Base-by-base conservation (phyloP, 2,797 vertebrate species). In the Distichodus sexfasciatus region DNA sequence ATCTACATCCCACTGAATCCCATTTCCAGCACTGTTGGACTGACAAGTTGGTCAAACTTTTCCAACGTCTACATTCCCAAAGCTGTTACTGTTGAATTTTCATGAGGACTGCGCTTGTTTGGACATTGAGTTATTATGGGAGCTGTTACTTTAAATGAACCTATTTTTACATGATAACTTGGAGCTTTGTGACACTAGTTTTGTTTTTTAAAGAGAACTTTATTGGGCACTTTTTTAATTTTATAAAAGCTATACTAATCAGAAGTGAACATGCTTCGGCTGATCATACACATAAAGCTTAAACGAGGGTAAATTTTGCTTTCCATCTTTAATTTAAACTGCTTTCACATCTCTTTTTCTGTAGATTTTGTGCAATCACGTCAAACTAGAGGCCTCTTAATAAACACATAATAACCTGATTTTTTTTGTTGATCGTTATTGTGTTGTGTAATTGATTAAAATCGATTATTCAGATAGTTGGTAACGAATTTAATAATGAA, bases 171-270 rank as follows among this genome's bases (percentile, higher is more conserved):
- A 9, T 58, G 38, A 26, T 58, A 28, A 23, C 28, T n/a, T 35
- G 67, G 28, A 53, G 36, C 12, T 35, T 69, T 53, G 24, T 53
- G 67, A 70, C 66, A 61, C 66, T 59, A 58, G 53, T 55, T 51
- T 9, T 33, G 33, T 14, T 23, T 9, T n/a, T 40, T 38, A 9
- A 10, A 68, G 35, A 69, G 26, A 61, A 43, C 17, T 61, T 43
- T 48, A 26, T 7, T 44, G 38, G 19, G 35, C 33, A 77, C 82
- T 83, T 82, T 82, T 76, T 74, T 77, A 15, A 71, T 44, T 14
- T 17, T 65, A 36, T 54, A 54, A 61, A 43, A 15, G n/a, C 36
- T 43, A 48, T 65, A 40, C 11, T 10, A 58, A 31, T 50, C 14
- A n/a, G 31, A 64, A 12, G 17, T 26, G 10, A 68, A 29, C 44